A percentile compares a stretch with the other conserved stretches of the same genome.
phyloP scores from a whole-genome alignment of 2,888 invertebrate species.

The Xanthia togata region DNA sequence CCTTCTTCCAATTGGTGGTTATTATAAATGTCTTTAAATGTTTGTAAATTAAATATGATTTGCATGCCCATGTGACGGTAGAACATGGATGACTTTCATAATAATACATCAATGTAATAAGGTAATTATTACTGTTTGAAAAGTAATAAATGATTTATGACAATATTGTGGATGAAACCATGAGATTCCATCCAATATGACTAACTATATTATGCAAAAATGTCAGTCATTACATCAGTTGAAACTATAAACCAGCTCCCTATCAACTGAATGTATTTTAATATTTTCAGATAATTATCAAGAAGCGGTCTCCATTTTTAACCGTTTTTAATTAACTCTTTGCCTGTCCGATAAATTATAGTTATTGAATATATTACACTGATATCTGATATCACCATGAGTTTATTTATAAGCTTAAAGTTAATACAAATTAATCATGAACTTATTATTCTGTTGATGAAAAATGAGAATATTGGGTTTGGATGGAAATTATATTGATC shows the following conservation, averaged over 20 bases:
- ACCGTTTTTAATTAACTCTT: background rate
- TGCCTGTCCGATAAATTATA: background rate
- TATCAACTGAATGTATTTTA: background rate
- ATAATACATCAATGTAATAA: too few relatives aligned
- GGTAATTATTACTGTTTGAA: too few relatives aligned
- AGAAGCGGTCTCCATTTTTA: too few relatives aligned
- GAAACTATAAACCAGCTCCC: background rate
- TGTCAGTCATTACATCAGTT: background rate
- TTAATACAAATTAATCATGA: background rate
- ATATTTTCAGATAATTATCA: constrained; percentile 5
- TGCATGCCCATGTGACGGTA: too few relatives aligned
- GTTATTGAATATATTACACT: background rate
- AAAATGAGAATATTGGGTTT: background rate
- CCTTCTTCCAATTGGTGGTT: too few relatives aligned
- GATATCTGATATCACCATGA: background rate
- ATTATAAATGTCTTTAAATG: too few relatives aligned
- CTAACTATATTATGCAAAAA: background rate
- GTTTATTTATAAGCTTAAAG: background rate
- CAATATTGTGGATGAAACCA: background rate
- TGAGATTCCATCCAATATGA: background rate
- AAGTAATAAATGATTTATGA: too few relatives aligned
- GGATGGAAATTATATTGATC: background rate
- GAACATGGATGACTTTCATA: too few relatives aligned
- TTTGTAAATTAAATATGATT: too few relatives aligned
- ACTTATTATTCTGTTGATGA: background rate